Evolutionary conservation across 2,888 invertebrate genomes (phyloP), one percentile per base, ranked within the genome.

Genomic region (Scaptomyza polygonia): DNA sequence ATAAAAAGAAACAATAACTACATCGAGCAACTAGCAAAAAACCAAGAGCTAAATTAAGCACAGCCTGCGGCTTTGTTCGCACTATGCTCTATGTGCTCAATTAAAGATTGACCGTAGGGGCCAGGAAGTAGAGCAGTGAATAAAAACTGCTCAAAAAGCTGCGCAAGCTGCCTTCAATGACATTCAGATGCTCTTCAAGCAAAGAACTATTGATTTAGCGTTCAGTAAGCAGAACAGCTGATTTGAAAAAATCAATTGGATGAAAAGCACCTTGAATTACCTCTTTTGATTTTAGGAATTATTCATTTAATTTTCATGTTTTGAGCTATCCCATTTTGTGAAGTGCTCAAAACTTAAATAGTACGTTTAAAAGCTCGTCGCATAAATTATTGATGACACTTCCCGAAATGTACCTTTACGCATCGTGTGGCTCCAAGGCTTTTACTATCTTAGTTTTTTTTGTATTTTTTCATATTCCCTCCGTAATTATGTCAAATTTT

Each of bases 51-150:
- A 55, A 72, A 55, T 67, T 66, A 56, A 25, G 47, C 61, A 44
- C 56, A 52, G 73, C 80, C 77, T 64, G 65, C 55, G 66, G 73
- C 56, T 32, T 47, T 72, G 67, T 76, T 86, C 58, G 56, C 79
- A 82, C 78, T 63, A 51, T 55, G 43, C 36, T 25, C 51, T n/a
- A n/a, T 45, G 45, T 55, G 71, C 69, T 69, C 79, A 79, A 66
- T 83, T 80, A 79, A 71, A 70, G 55, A 39, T 59, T 43, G 49
- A 11, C 52, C 40, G 61, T 21, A 11, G 58, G 53, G 47, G 53
- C 42, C 48, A 25, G 40, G 25, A 44, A 56, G 18, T 32, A 32
- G 16, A 39, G 14, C 47, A 67, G 59, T 64, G 48, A 81, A 81
- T 70, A 58, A 77, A 62, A 48, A 51, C 55, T 44, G 47, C 12